phyloP scores from a whole-genome alignment of 2,888 invertebrate genomes.

The Rhodophaea formosa region DNA sequence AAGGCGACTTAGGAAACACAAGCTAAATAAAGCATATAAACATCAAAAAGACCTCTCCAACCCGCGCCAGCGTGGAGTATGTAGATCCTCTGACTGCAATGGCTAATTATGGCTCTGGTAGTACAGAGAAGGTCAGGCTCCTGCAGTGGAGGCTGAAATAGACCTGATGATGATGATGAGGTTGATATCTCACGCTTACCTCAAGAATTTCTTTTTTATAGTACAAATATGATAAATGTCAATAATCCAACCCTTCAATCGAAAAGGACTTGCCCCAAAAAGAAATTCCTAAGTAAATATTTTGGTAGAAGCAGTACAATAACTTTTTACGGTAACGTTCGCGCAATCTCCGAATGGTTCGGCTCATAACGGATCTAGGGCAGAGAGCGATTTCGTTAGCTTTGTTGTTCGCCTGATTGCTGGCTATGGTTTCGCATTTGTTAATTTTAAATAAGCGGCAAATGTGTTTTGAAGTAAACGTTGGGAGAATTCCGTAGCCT shows the following conservation, averaged over 20 bases:
- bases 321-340: conserved; percentile 14
- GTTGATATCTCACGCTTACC: too few relatives aligned
- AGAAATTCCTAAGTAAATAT: conserved; percentile 2
- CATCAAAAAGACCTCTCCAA: too few relatives aligned
- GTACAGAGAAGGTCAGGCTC: too few relatives aligned
- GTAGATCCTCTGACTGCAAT: too few relatives aligned
- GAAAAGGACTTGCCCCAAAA: neutral
- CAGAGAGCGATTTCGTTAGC: neutral
- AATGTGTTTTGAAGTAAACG: neutral
- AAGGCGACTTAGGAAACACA: too few relatives aligned
- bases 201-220: too few relatives aligned
- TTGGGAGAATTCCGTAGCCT: neutral
- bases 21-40: too few relatives aligned
- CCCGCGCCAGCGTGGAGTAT: too few relatives aligned
- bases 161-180: too few relatives aligned
- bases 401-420: conserved; percentile 4
- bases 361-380: neutral
- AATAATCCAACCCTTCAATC: neutral
- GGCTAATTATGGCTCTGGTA: too few relatives aligned
- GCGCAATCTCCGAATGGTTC: conserved; percentile 3
- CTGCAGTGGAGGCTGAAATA: too few relatives aligned
- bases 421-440: neutral
- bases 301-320: neutral
- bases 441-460: neutral
- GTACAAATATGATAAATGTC: too few relatives aligned